These are phyloP conservation scores for Notiomystis cincta DNA, from an alignment of 2,113 vertebrate genomes.

Conservation along the genomic window DNA sequence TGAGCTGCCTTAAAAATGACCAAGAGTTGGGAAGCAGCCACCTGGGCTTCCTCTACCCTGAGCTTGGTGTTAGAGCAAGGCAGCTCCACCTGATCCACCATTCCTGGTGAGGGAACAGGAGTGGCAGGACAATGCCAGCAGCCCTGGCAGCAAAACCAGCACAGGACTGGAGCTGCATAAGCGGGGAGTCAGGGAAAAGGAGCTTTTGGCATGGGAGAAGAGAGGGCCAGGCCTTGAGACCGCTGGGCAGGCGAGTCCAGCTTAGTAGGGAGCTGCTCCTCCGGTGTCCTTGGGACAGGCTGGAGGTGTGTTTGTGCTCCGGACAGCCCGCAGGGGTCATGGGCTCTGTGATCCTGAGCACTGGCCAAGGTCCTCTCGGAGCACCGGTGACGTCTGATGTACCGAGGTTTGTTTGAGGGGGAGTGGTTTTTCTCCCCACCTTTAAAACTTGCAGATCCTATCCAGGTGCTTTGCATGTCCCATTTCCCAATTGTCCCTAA, in stretches of 20 bases:
- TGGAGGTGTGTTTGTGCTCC: not conserved
- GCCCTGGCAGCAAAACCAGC: not conserved
- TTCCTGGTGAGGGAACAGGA: not conserved
- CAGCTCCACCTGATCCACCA: fast-evolving
- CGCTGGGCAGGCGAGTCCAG: not conserved
- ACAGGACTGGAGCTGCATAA: not conserved
- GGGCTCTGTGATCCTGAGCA: not conserved
- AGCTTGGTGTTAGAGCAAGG: not conserved
- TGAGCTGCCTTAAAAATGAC: not conserved
- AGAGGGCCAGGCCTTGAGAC: not conserved
- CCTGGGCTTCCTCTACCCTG: not conserved
- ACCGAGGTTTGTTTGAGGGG: not conserved
- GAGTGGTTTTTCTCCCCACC: not conserved
- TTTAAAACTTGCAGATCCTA: not conserved
- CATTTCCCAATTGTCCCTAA: not conserved
- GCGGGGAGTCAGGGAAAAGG: not conserved
- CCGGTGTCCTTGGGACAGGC: not conserved
- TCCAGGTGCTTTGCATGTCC: not conserved
- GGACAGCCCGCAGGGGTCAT: fast-evolving
- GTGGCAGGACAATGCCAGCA: not conserved
- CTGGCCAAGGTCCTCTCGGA: not conserved
- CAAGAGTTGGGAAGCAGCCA: fast-evolving
- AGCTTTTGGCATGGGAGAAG: not conserved
- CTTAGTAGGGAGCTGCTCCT: fast-evolving
- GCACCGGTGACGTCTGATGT: not conserved